Conservation (phyloP, 37 sponge, comb jelly and placozoan genomes). For the Spongilla lacustris region DNA sequence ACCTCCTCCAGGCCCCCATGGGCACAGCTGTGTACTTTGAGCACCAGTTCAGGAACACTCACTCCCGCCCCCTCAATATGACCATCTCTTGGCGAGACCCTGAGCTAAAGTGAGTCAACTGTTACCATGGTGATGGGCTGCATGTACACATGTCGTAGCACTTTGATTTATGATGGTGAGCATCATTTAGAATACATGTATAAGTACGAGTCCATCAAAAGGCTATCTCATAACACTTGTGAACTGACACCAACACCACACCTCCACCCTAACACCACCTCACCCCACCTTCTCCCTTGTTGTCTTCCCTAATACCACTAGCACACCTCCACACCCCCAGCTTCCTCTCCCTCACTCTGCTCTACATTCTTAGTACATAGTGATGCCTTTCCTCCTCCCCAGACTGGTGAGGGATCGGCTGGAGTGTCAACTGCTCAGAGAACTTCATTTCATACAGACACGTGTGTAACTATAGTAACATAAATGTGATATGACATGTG, state of each 20-base stretch:
- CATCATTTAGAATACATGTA: neutral
- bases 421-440: constrained; percentile 28
- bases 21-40: constrained; percentile 43
- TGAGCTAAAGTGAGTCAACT: constrained; percentile 22
- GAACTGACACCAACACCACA: too few species aligned
- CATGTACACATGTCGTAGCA: neutral
- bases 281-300: too few species aligned
- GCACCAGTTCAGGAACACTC: constrained; percentile 36
- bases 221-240: too few species aligned
- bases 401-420: constrained; percentile 30
- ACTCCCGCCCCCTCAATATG: constrained; percentile 24
- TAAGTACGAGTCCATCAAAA: too few species aligned
- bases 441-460: constrained; percentile 10
- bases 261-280: too few species aligned
- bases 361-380: too few species aligned
- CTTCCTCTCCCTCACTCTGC: too few species aligned
- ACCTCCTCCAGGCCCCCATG: constrained; percentile 9
- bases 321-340: neutral
- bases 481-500: neutral
- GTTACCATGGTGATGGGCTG: neutral
- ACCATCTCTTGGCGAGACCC: constrained; percentile 32
- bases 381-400: neutral
- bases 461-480: neutral
- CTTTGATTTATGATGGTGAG: neutral
- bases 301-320: too few species aligned